phyloP scores from a whole-genome alignment of 2,113 vertebrate genomes.

The Lasiurus borealis region DNA sequence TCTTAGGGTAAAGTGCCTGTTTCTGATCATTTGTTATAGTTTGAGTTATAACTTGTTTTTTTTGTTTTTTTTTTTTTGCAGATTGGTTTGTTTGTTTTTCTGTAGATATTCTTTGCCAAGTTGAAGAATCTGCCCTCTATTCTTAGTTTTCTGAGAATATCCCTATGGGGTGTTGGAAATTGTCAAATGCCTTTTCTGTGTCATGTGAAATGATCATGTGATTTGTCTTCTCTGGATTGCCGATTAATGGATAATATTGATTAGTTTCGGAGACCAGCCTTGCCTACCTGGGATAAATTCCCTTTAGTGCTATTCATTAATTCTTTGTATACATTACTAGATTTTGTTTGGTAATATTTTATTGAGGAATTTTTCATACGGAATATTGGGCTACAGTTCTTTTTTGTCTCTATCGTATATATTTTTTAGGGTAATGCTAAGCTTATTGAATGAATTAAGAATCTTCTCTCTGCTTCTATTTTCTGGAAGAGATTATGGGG shows the following conservation, averaged over 20 bases:
- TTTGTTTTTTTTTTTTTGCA: not conserved
- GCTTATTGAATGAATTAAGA: not conserved
- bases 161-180: not conserved
- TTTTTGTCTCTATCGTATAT: not conserved
- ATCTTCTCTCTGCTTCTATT: not conserved
- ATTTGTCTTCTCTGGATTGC: not conserved
- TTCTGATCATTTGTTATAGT: slow-evolving; percentile 22
- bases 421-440: not conserved
- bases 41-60: not conserved
- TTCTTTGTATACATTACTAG: not conserved
- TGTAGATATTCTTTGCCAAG: not conserved
- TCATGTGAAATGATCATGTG: not conserved
- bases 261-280: not conserved
- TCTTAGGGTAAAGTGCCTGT: not conserved
- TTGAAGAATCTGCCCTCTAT: not conserved
- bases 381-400: not conserved
- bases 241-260: not conserved
- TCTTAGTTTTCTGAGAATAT: not conserved
- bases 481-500: not conserved
- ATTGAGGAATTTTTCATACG: not conserved
- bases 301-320: not conserved
- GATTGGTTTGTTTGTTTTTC: not conserved
- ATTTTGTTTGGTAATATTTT: not conserved
- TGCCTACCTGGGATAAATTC: not conserved
- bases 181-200: not conserved